A percentile compares a stretch with the other conserved stretches of the same genome.
These are phyloP conservation scores for Olivierus martensii DNA, from an alignment of 1,140 invertebrate genomes.

Conservation along the genomic window DNA sequence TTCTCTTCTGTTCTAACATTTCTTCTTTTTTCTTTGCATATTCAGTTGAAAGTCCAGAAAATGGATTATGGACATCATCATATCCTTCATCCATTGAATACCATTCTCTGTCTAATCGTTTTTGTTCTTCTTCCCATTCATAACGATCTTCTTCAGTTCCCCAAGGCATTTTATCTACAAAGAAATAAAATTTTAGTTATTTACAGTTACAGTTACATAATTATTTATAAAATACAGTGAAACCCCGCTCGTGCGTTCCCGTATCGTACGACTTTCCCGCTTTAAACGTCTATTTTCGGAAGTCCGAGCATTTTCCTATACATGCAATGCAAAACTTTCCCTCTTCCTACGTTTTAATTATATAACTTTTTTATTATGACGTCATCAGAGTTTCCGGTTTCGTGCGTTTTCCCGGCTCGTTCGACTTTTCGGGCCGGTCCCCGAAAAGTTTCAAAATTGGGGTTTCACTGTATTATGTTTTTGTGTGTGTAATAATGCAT, in stretches of 20 bases:
- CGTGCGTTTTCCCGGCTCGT: no score
- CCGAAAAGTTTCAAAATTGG: no score
- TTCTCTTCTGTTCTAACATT: conserved; percentile 77
- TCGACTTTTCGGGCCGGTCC: no score
- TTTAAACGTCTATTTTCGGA: no score
- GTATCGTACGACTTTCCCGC: no score
- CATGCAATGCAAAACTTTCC: no score
- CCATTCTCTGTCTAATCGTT: conserved; percentile 88
- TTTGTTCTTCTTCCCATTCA: conserved; percentile 54
- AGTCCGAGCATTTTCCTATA: no score
- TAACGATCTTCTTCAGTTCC: conserved; percentile 5
- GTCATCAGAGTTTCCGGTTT: no score
- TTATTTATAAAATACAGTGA: background rate
- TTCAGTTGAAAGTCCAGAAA: conserved; percentile 73
- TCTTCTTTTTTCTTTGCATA: conserved; percentile 84
- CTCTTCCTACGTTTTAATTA: no score
- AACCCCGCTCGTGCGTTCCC: no score
- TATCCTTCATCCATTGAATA: conserved; percentile 89
- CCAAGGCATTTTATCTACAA: conserved; percentile 9
- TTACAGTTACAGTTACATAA: background rate
- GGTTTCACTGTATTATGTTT: background rate
- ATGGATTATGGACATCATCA: conserved; percentile 86
- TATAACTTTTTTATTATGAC: no score
- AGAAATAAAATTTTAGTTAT: background rate
- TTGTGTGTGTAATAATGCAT: background rate